Conservation (phyloP, 2,797 vertebrate species). For the Ambastaia sidthimunki region DNA sequence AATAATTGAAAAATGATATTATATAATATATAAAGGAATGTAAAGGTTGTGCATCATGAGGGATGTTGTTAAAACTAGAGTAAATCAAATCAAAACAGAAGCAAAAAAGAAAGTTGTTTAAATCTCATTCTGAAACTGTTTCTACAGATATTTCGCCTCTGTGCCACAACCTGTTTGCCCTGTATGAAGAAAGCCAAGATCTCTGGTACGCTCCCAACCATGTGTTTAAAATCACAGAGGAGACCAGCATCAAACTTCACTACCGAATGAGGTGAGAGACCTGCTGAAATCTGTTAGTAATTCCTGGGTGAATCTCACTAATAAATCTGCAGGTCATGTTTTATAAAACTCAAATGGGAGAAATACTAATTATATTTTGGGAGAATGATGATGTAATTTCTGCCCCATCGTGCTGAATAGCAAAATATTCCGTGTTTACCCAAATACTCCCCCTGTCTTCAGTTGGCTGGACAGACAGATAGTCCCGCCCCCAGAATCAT, state of each 20-base stretch:
- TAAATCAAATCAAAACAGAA: background rate
- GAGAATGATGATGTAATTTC: background rate
- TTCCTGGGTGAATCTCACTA: background rate
- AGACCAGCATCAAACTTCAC: slow-evolving; percentile 83
- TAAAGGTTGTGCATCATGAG: background rate
- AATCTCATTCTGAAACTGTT: slow-evolving; percentile 39
- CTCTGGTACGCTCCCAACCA: slow-evolving; percentile 92
- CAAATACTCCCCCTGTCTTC: background rate
- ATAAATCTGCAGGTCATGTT: background rate
- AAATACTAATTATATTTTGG: background rate
- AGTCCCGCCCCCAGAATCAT: background rate
- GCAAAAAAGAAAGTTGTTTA: background rate
- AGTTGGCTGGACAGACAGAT: background rate
- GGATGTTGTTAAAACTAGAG: background rate
- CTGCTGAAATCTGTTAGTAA: background rate
- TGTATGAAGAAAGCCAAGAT: slow-evolving; percentile 84
- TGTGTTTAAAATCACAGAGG: slow-evolving; percentile 85
- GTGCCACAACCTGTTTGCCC: slow-evolving; percentile 94
- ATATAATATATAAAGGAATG: too few relatives aligned
- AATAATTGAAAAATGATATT: too few relatives aligned
- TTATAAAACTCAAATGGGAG: background rate
- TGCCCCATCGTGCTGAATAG: background rate
- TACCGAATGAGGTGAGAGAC: slow-evolving; percentile 93
- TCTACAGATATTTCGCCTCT: slow-evolving; percentile 89
- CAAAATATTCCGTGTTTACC: background rate